These are phyloP conservation scores for Neoitamus cyanurus DNA, from an alignment of 2,888 invertebrate species.

Conservation along the genomic window DNA sequence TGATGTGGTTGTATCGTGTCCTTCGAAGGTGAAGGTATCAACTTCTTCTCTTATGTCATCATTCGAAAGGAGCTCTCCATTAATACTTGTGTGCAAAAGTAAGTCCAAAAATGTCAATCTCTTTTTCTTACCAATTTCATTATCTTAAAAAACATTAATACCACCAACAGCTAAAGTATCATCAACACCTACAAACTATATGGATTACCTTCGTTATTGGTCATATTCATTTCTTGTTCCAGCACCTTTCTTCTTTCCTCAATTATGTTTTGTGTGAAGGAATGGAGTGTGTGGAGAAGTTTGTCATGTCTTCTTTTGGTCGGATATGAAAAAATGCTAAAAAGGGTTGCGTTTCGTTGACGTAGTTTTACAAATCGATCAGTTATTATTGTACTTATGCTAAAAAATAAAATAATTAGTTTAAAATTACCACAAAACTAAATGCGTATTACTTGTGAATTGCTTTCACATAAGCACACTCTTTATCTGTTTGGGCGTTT, in stretches of 20 bases:
- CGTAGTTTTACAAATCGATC: constrained; percentile 56
- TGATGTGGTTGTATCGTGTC: constrained; percentile 63
- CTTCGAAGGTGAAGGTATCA: constrained; percentile 78
- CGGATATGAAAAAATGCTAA: constrained; percentile 54
- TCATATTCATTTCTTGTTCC: constrained; percentile 46
- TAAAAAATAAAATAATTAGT: constrained; percentile 20
- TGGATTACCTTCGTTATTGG: neutral
- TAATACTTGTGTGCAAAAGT: constrained; percentile 70
- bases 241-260: constrained; percentile 57
- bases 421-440: neutral
- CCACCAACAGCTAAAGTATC: too few species aligned
- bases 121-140: constrained; percentile 68
- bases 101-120: constrained; percentile 75
- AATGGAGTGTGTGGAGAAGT: constrained; percentile 59
- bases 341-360: constrained; percentile 52
- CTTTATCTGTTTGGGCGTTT: constrained; percentile 70
- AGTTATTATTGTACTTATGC: constrained; percentile 54
- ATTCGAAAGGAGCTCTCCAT: constrained; percentile 70
- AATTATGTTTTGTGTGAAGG: constrained; percentile 61
- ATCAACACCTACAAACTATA: neutral
- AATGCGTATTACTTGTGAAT: constrained; percentile 73
- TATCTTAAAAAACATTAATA: constrained; percentile 47
- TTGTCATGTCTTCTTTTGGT: constrained; percentile 54
- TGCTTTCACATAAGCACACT: constrained; percentile 76
- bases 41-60: constrained; percentile 75